phyloP scores from a whole-genome alignment of 1,140 invertebrate species.

The Cecropterus lyciades region DNA sequence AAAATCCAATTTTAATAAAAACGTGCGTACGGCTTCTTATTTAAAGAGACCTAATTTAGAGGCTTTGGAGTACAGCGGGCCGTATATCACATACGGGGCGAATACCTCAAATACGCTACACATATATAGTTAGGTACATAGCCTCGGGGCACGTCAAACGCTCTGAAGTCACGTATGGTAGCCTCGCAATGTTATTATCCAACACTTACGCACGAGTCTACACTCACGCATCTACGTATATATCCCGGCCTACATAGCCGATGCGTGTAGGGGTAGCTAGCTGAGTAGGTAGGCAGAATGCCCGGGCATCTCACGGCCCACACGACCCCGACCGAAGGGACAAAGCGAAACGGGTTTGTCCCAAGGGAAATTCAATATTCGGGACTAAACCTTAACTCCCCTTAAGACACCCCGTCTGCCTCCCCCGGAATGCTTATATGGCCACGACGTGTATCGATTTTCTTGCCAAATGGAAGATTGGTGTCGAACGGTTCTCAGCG shows the following conservation, averaged over 20 bases:
- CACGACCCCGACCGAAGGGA: slow-evolving; percentile 79
- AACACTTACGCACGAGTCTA: slow-evolving; percentile 72
- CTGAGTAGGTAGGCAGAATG: slow-evolving; percentile 52
- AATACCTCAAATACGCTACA: slow-evolving; percentile 56
- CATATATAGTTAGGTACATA: slow-evolving; percentile 53
- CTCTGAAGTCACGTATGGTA: slow-evolving; percentile 77
- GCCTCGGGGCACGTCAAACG: slow-evolving; percentile 70
- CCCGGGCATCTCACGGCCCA: slow-evolving; percentile 76
- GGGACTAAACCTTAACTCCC: slow-evolving; percentile 84
- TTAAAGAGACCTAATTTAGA: slow-evolving; percentile 78
- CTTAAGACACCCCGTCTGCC: slow-evolving; percentile 79
- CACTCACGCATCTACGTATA: slow-evolving; percentile 46
- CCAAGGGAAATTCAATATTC: slow-evolving; percentile 84
- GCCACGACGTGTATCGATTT: slow-evolving; percentile 83
- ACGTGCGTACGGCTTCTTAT: slow-evolving; percentile 47
- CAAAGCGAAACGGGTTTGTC: slow-evolving; percentile 84
- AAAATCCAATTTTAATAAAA: slow-evolving; percentile 38
- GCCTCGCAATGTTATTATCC: slow-evolving; percentile 78
- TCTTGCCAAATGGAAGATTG: slow-evolving; percentile 83
- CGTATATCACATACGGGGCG: slow-evolving; percentile 62
- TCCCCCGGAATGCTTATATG: slow-evolving; percentile 82
- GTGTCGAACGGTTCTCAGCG: slow-evolving; percentile 79
- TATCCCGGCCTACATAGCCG: slow-evolving; percentile 33
- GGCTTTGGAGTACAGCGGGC: slow-evolving; percentile 64
- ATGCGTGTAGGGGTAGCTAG: slow-evolving; percentile 55